Conservation (phyloP, 2,797 vertebrate species). For the Martes flavigula region DNA sequence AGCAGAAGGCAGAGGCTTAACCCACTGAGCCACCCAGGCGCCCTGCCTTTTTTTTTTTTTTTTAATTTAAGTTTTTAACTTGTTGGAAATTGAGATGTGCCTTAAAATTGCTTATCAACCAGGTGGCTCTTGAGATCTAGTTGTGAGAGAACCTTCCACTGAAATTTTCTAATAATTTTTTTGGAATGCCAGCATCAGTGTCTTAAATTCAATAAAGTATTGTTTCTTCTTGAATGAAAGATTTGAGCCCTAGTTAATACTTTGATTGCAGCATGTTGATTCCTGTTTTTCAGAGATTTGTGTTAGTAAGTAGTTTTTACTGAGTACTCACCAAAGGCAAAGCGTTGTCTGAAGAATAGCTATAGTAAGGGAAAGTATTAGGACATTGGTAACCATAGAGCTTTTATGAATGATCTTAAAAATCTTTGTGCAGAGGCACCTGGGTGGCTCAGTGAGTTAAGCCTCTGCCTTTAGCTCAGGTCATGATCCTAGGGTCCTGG, state of each 20-base stretch:
- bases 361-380: background rate
- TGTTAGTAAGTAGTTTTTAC: background rate
- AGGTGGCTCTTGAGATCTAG: constrained; percentile 1
- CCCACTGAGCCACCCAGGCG: no score
- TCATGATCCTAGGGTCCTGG: no score
- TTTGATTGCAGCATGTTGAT: background rate
- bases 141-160: background rate
- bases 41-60: background rate
- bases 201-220: constrained; percentile 15
- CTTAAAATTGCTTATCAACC: background rate
- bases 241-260: background rate
- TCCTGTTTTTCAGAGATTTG: background rate
- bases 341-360: background rate
- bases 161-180: background rate
- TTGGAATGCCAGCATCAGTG: background rate
- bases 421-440: background rate
- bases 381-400: background rate
- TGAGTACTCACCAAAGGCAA: background rate
- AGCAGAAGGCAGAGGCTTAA: no score
- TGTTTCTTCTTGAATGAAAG: background rate
- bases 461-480: no score
- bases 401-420: background rate
- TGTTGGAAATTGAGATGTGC: background rate
- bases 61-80: constrained; percentile 37
- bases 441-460: no score